Conservation (phyloP, 2,113 vertebrate species). For the Alligator mississippiensis region DNA sequence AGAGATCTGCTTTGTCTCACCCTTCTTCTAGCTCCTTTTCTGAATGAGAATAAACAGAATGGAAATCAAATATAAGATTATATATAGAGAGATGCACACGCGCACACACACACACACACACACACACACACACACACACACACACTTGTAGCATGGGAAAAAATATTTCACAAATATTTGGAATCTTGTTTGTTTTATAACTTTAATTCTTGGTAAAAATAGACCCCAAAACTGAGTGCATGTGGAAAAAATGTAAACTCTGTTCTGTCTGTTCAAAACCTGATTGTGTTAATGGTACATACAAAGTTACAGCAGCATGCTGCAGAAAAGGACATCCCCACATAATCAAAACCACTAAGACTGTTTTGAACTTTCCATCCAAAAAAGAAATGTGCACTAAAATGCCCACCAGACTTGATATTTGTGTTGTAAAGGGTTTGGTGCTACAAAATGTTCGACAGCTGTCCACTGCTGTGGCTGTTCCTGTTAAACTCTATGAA, state of each 20-base stretch:
- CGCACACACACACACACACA: too few species aligned
- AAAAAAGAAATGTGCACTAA: background rate
- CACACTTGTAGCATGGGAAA: background rate
- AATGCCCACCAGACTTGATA: background rate
- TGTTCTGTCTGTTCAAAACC: background rate
- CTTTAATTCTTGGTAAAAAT: conserved; percentile 53
- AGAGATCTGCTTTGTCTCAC: background rate
- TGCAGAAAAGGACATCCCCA: background rate
- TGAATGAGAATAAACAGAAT: conserved; percentile 24
- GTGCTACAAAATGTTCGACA: background rate
- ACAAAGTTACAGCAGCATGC: background rate
- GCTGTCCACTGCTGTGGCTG: background rate
- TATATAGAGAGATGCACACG: background rate
- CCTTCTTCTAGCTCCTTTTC: background rate
- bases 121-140: too few species aligned
- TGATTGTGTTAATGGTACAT: background rate
- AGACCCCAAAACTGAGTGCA: conserved; percentile 32
- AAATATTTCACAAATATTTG: conserved; percentile 36
- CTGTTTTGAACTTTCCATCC: background rate
- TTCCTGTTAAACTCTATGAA: background rate
- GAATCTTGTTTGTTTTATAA: conserved; percentile 52
- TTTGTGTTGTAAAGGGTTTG: background rate
- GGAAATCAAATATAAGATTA: conserved; percentile 29
- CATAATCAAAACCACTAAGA: background rate
- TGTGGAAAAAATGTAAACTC: conserved; percentile 53